phyloP scores from a whole-genome alignment of 2,797 vertebrate species.

The Varecia variegata region DNA sequence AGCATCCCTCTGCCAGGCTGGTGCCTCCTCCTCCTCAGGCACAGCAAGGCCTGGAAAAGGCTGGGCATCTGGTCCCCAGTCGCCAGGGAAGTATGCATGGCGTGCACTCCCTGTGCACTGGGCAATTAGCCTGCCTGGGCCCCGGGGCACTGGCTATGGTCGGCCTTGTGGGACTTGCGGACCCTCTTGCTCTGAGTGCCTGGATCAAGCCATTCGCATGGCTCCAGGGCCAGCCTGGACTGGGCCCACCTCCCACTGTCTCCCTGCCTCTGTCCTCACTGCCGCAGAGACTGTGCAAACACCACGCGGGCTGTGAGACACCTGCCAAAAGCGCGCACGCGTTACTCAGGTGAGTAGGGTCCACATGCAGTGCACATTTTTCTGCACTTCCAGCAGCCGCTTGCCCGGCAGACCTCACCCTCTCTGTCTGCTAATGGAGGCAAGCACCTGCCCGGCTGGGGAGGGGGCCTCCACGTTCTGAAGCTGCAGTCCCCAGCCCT shows the following conservation, averaged over 20 bases:
- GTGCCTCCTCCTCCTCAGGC: background rate
- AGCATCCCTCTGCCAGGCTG: rapidly evolving
- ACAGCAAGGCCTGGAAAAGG: too few species aligned
- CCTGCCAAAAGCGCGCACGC: background rate
- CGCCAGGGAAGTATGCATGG: background rate
- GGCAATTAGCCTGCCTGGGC: background rate
- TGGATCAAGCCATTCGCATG: rapidly evolving
- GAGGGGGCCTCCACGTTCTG: background rate
- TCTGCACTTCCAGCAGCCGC: background rate
- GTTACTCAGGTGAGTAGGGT: background rate
- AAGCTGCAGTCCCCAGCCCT: too few species aligned
- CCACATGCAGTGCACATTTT: background rate
- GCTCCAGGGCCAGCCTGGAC: background rate
- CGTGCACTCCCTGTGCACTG: background rate
- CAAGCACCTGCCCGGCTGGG: rapidly evolving
- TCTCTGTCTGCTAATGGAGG: too few species aligned
- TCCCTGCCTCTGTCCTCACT: too few species aligned
- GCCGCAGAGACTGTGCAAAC: background rate
- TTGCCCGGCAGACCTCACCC: background rate
- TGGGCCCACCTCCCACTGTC: too few species aligned
- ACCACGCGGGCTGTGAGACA: background rate
- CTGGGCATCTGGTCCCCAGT: background rate
- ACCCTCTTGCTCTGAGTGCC: rapidly evolving
- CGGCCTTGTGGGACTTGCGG: background rate
- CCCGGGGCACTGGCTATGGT: too few species aligned